These are phyloP conservation scores for Anniella stebbinsi DNA, from an alignment of 2,797 vertebrate species.

Conservation along the genomic window DNA sequence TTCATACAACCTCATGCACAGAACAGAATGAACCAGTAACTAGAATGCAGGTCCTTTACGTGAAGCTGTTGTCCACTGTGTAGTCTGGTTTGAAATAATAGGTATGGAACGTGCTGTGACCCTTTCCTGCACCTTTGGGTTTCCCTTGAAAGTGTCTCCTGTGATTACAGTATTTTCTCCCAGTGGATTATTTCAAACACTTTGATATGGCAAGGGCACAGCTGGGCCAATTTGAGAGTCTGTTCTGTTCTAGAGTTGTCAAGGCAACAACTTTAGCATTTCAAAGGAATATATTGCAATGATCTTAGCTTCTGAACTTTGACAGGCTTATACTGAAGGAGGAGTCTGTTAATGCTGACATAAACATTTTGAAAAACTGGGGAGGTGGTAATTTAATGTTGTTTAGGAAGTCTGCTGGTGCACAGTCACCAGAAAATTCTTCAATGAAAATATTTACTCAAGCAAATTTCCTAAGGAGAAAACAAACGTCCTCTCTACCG, in stretches of 20 bases:
- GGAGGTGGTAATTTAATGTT: constrained; percentile 72
- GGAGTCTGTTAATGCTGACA: constrained; percentile 83
- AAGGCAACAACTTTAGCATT: constrained; percentile 81
- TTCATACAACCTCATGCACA: constrained; percentile 48
- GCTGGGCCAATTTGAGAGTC: constrained; percentile 63
- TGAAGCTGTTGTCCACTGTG: background rate
- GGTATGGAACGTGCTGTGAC: background rate
- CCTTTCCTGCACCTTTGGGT: constrained; percentile 19
- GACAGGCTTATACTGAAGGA: constrained; percentile 82
- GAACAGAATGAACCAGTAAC: constrained; percentile 37
- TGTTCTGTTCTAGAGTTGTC: constrained; percentile 74
- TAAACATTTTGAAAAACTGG: constrained; percentile 77
- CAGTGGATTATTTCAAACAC: constrained; percentile 56
- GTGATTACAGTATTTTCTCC: constrained; percentile 57
- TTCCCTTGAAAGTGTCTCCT: constrained; percentile 29
- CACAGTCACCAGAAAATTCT: constrained; percentile 57
- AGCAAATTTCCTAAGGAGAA: constrained; percentile 69
- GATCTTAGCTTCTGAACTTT: constrained; percentile 83
- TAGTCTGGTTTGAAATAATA: constrained; percentile 14
- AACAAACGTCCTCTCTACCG: constrained; percentile 55
- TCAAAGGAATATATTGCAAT: constrained; percentile 82
- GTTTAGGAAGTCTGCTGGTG: constrained; percentile 73
- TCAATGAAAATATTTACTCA: constrained; percentile 75
- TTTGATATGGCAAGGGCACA: constrained; percentile 65
- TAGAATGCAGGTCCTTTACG: constrained; percentile 37